Evolutionary conservation across 2,113 vertebrate species (phyloP).

Genomic region (Urocynchramus pylzowi): DNA sequence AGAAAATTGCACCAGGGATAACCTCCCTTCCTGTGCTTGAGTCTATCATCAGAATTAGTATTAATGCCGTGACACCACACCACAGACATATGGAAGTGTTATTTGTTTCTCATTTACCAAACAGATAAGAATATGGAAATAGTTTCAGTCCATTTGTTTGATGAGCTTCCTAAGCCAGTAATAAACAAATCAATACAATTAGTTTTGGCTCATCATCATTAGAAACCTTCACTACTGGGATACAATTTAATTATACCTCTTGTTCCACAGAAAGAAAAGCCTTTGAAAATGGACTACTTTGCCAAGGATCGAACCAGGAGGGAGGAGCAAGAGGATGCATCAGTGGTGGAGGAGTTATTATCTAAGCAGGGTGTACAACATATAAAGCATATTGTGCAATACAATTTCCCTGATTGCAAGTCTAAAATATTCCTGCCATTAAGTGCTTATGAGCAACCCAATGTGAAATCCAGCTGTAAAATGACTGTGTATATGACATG

Average conservation of each 20-base stretch:
- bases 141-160: slow-evolving; percentile 82
- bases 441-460: slow-evolving; percentile 46
- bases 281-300: slow-evolving; percentile 56
- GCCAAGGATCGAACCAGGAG: background rate
- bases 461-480: slow-evolving; percentile 60
- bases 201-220: slow-evolving; percentile 80
- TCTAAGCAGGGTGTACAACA: background rate
- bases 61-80: slow-evolving; percentile 53
- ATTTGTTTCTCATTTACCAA: slow-evolving; percentile 78
- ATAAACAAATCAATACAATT: slow-evolving; percentile 85
- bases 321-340: slow-evolving; percentile 25
- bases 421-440: slow-evolving; percentile 44
- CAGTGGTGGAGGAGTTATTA: background rate
- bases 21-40: background rate
- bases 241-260: slow-evolving; percentile 75
- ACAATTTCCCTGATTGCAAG: slow-evolving; percentile 62
- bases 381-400: slow-evolving; percentile 56
- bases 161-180: slow-evolving; percentile 78
- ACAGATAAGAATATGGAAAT: slow-evolving; percentile 82
- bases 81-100: slow-evolving; percentile 73
- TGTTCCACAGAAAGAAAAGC: slow-evolving; percentile 57
- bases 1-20: background rate
- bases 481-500: slow-evolving; percentile 30
- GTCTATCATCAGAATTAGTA: slow-evolving; percentile 49
- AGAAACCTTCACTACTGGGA: slow-evolving; percentile 72